Evolutionary conservation across 2,113 vertebrate species (phyloP).

Genomic region (Pristiophorus japonicus): DNA sequence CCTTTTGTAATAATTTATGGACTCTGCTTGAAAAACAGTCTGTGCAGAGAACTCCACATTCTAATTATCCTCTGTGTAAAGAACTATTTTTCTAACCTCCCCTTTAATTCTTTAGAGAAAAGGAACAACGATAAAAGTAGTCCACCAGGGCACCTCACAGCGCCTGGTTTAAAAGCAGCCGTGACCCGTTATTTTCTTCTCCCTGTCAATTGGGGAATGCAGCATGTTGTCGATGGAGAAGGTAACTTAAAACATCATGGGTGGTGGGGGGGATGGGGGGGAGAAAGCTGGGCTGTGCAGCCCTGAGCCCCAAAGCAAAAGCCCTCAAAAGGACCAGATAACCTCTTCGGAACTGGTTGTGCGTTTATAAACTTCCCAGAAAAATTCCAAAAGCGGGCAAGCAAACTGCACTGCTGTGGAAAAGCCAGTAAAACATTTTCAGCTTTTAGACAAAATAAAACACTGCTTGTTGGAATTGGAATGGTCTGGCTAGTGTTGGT

Average conservation of each 20-base stretch:
- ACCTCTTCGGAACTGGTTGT: background rate
- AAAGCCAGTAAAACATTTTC: background rate
- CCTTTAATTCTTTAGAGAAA: background rate
- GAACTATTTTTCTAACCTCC: too few relatives aligned
- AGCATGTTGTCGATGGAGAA: background rate
- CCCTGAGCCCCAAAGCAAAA: background rate
- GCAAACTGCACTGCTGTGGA: background rate
- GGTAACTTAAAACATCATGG: background rate
- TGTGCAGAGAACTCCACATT: background rate
- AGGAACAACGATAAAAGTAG: too few relatives aligned
- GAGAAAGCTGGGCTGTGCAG: background rate
- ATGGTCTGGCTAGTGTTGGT: background rate
- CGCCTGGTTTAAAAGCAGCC: background rate
- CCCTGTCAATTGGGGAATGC: background rate
- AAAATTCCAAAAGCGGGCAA: background rate
- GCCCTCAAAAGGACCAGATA: background rate
- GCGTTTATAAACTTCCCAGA: background rate
- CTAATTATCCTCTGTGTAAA: background rate
- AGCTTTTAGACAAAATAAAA: background rate
- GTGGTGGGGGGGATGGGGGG: too few relatives aligned
- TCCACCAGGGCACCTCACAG: background rate
- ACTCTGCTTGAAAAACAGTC: background rate
- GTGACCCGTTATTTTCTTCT: background rate
- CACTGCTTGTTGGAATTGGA: constrained; percentile 4
- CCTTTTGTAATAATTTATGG: background rate